Evolutionary conservation across 2,113 vertebrate species (phyloP).

Genomic region (Corythornis madagascariensis): DNA sequence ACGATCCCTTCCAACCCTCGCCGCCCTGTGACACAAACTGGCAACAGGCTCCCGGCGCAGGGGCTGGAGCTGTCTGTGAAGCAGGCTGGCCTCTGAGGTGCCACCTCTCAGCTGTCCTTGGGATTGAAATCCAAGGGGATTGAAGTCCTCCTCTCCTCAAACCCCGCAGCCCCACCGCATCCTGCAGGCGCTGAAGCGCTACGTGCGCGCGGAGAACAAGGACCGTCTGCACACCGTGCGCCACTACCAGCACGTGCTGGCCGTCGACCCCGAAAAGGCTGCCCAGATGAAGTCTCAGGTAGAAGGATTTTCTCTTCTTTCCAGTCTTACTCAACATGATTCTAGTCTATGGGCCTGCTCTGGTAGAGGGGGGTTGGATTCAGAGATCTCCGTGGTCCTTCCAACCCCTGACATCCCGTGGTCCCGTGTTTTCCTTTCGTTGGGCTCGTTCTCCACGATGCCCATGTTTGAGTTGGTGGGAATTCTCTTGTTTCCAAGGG

Average conservation of each 20-base stretch:
- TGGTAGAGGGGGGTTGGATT: no score
- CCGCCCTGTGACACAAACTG: background rate
- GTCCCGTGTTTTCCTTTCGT: background rate
- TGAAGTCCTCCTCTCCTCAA: background rate
- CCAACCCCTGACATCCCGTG: no score
- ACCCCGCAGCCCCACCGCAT: constrained; percentile 89
- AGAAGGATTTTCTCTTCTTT: background rate
- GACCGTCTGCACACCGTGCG: constrained; percentile 95
- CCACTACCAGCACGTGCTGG: constrained; percentile 96
- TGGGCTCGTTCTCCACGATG: background rate
- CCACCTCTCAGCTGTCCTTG: background rate
- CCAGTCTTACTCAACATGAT: no score
- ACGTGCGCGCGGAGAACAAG: constrained; percentile 94
- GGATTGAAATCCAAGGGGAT: background rate
- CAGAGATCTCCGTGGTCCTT: no score
- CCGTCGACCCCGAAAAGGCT: constrained; percentile 95
- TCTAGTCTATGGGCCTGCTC: no score
- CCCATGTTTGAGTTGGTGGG: background rate
- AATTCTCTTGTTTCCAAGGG: background rate
- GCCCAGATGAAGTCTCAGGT: constrained; percentile 99
- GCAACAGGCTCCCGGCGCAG: background rate
- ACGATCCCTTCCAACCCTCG: no score
- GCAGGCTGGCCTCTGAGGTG: background rate
- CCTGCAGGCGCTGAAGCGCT: constrained; percentile 91
- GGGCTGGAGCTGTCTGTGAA: background rate